Base-by-base conservation (phyloP, 2,113 vertebrate species). In the Toxostoma redivivum region DNA sequence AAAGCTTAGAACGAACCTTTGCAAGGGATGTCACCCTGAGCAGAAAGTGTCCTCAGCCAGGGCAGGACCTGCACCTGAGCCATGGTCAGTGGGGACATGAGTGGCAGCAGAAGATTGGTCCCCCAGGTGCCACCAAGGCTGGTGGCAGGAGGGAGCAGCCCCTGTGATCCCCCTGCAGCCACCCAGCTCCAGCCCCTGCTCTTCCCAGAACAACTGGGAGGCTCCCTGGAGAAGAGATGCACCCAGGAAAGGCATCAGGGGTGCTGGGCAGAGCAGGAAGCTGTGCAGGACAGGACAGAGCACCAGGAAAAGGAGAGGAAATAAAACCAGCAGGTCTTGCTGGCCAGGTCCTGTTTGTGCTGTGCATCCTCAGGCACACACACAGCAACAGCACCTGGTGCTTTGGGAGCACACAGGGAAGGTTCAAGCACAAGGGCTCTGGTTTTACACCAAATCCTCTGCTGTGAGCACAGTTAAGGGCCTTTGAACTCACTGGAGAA, bases 81-180 rank as follows among this genome's bases (percentile, higher is more conserved):
- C 27, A 0, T 1, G 12, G 2, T 1, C 1, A 27, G 48, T 23
- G 22, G 14, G 66, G 28, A 9, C 37, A 56, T 0, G 53, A 42
- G 62, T 1, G 45, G 15, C 33, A 38, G 15, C 33, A 38, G 10
- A 47, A 9, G 33, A 13, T 10, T 12, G 71, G 53, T 11, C 13
- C 20, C 51, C 6, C 50, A 14, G 67, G 47, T 16, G 33, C 16
- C 9, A 8, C 77, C 1, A 0, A 24, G 65, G 45, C 45, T 51
- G 1, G 1, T 20, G 80, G 45, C 25, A 51, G 60, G 57, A 31
- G 30, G 37, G 56, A 57, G 58, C 69, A 66, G 70, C 38, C 28
- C 27, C 57, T 27, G 47, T 12, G 45, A 11, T 33, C 20, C 23
- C 57, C 20, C 48, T 33, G 8, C 60, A 21, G 20, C 8, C 25